Percentiles rank a stretch among this genome's conserved stretches.
Conservation (phyloP, 2,888 invertebrate genomes). For the Chydorus sphaericus region DNA sequence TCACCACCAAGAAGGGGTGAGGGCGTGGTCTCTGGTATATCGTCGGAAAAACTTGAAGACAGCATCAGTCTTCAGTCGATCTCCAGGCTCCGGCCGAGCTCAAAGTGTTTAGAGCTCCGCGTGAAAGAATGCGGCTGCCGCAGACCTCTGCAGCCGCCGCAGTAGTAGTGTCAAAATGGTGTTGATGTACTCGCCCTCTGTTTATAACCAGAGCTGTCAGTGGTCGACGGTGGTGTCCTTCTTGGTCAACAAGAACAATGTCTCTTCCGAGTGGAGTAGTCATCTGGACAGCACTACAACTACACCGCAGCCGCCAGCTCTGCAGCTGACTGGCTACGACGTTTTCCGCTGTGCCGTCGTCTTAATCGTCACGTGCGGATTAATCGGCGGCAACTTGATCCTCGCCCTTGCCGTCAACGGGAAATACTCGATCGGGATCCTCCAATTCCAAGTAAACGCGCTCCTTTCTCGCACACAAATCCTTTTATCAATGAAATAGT, state of each 20-base stretch:
- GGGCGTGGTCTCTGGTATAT: no score
- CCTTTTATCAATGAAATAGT: no score
- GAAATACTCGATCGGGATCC: constrained; percentile 65
- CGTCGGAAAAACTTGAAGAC: not conserved
- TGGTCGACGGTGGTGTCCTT: not conserved
- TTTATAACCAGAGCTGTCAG: not conserved
- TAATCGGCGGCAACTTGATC: constrained; percentile 61
- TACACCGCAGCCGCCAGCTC: not conserved
- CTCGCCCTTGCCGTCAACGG: constrained; percentile 72
- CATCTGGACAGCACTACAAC: not conserved
- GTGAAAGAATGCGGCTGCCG: no score
- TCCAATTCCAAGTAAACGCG: constrained; percentile 62
- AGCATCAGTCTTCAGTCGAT: not conserved
- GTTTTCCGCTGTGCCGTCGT: constrained; percentile 40
- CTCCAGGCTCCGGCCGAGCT: constrained; percentile 1
- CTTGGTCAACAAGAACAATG: not conserved
- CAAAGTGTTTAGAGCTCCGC: no score
- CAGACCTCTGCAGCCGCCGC: not conserved
- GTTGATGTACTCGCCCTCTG: not conserved
- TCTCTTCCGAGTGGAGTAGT: not conserved
- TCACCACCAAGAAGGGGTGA: no score
- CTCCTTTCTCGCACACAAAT: no score
- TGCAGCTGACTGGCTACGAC: not conserved
- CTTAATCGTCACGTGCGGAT: constrained; percentile 61
- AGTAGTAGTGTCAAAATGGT: not conserved